Base-by-base conservation (phyloP, 2,888 invertebrate genomes). In the Sthenelais limicola region DNA sequence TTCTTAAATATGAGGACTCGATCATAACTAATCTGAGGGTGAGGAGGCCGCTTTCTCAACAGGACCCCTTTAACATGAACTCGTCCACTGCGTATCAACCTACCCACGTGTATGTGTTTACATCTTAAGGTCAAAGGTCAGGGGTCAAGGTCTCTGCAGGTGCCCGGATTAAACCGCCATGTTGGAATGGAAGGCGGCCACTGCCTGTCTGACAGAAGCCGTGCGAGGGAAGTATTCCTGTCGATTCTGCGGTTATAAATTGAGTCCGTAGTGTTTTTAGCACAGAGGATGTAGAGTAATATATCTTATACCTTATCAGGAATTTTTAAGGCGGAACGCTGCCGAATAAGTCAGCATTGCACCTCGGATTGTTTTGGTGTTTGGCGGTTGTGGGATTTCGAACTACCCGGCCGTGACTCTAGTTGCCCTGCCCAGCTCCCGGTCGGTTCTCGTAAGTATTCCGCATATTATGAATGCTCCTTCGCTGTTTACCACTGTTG, bases 131-230 rank as follows among this genome's bases (percentile, higher is more conserved):
- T 9, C 24, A 15, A n/a, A n/a, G 67, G 67, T 67, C 67, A 67
- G 30, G 48, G 67, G 67, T 67, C 67, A 67, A 67, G 67, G 67
- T 35, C 67, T 24, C 30, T 7, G 2, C 28, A 67, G 67, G 43
- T 67, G 67, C 67, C 67, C 67, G 67, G 67, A 67, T 67, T n/a
- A 67, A 32, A 26, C 67, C 67, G 67, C 67, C 67, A 67, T 67
- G 26, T 67, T 67, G 67, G 48, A 67, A 67, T 62, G 38, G 67
- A 48, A 67, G 67, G 67, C 67, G 67, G 67, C 30, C 67, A 67
- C 30, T 18, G 66, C 43, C 62, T 15, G 38, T 18, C 21, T 4
- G 38, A 62, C 62, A 35, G 62, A 38, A 35, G 62, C 5, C n/a
- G 4, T 26, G 21, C 24, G 38, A n/a, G 1, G 28, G 9, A 9